phyloP scores from a whole-genome alignment of 2,888 invertebrate species.

The Aromia moschata region DNA sequence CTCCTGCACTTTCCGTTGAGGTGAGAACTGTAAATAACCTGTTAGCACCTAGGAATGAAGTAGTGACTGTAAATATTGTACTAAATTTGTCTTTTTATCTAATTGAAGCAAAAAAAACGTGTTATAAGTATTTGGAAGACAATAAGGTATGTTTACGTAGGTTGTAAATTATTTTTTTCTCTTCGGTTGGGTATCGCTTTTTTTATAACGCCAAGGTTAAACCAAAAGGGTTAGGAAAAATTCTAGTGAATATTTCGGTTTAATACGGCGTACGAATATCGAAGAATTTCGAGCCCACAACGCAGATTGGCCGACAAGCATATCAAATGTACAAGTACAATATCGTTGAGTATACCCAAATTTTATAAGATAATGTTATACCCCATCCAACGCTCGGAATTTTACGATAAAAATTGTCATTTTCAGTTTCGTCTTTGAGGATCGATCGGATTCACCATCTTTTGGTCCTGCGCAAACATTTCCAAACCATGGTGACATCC shows the following conservation, averaged over 20 bases:
- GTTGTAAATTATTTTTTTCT: no score
- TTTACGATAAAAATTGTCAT: slow-evolving; percentile 1
- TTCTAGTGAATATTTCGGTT: no score
- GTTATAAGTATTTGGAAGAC: slow-evolving; percentile 53
- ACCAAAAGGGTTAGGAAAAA: neutral
- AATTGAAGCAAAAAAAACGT: slow-evolving; percentile 36
- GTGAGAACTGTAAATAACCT: slow-evolving; percentile 35
- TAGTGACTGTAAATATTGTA: slow-evolving; percentile 45
- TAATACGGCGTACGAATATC: no score
- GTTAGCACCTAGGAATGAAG: slow-evolving; percentile 26
- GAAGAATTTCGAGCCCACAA: slow-evolving; percentile 1
- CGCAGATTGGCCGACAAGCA: neutral
- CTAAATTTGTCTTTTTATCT: slow-evolving; percentile 37
- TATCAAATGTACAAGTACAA: neutral
- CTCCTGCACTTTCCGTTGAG: slow-evolving; percentile 1
- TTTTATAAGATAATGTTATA: neutral
- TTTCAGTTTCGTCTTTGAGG: neutral
- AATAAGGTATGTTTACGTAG: slow-evolving; percentile 44
- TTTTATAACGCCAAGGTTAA: neutral
- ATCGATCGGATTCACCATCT: slow-evolving; percentile 7
- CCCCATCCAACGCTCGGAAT: neutral
- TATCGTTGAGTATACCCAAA: slow-evolving; percentile 1
- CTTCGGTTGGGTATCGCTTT: neutral
- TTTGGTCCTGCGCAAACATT: neutral
- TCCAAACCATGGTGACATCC: slow-evolving; percentile 6